Evolutionary conservation across 2,113 vertebrate species (phyloP), one percentile per base, ranked within the genome.

Genomic region (Nerophis lumbriciformis): DNA sequence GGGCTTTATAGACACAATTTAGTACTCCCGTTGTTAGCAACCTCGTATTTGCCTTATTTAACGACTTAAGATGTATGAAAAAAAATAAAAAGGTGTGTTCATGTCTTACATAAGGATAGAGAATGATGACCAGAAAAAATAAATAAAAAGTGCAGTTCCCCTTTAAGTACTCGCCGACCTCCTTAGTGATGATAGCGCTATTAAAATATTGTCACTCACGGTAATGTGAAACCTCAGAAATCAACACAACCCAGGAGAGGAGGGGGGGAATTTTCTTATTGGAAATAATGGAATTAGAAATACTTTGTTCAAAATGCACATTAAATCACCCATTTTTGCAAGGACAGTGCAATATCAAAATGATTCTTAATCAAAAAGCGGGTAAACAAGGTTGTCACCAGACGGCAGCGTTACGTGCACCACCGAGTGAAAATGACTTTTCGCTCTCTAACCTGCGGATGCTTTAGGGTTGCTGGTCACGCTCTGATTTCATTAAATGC

Each of bases 401-500:
- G 42, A 11, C 11, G 4, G 42, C 12, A 6, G 42, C 6, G 11
- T 45, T 12, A 12, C 1, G 42, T 56, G 53, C 52, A 65, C 72
- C 66, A 73, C 54, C 21, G 28, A 66, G 55, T 64, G 47, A 52
- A 73, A 78, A 65, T 53, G 62, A 57, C 45, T 54, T n/a, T 67
- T 76, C 69, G 65, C 71, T 72, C 65, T 77, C 73, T 78, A 66
- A 78, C 78, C 69, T 76, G 65, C 21, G 16, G 69, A 75, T 80
- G 61, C 75, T 68, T 80, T 64, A 75, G 55, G 53, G 51, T 51
- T 48, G 54, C 67, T 70, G 72, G 64, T 73, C 75, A 73, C 72
- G 79, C 68, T 78, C 71, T 69, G 68, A 69, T 82, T 78, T 78
- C 77, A 83, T 85, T 83, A 72, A 82, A 75, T 72, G 77, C 56